Percentiles rank a stretch among this genome's conserved stretches.
Evolutionary conservation across 2,113 vertebrate species (phyloP).

Genomic region (Tiliqua scincoides): DNA sequence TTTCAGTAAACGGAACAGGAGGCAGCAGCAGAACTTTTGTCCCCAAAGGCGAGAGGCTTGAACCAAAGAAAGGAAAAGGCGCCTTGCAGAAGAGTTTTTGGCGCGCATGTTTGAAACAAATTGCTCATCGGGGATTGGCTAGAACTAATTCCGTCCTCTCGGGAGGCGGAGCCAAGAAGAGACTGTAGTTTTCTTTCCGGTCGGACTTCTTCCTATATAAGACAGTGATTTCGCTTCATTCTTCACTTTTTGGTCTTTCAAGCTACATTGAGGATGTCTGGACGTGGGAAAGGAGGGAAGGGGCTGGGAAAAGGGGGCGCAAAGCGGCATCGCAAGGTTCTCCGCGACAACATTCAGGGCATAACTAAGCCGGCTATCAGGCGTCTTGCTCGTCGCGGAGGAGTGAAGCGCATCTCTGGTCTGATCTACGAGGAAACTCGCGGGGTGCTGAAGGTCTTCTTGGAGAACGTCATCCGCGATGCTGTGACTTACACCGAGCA

Average conservation of each 20-base stretch:
- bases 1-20: too few species aligned
- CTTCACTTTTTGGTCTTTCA: neutral
- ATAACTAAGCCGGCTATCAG: neutral
- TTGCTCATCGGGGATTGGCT: neutral
- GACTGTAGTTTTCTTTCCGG: neutral
- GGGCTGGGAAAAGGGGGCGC: slow-evolving; percentile 12
- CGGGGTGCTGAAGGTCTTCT: neutral
- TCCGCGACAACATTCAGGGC: neutral
- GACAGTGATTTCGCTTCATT: neutral
- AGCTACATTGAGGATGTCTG: neutral
- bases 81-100: neutral
- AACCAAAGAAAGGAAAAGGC: neutral
- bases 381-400: neutral
- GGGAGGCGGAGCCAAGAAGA: accelerated
- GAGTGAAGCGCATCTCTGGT: neutral
- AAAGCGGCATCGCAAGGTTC: slow-evolving; percentile 10
- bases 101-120: neutral
- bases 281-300: neutral
- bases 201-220: accelerated
- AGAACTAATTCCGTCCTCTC: too few species aligned
- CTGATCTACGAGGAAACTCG: slow-evolving; percentile 10
- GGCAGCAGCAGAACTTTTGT: too few species aligned
- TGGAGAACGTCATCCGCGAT: neutral
- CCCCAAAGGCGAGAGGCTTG: too few species aligned
- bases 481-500: slow-evolving; percentile 13